A percentile compares a stretch with the other conserved stretches of the same genome.
phyloP scores from a whole-genome alignment of 2,797 vertebrate genomes.

The Synaphobranchus kaupii region DNA sequence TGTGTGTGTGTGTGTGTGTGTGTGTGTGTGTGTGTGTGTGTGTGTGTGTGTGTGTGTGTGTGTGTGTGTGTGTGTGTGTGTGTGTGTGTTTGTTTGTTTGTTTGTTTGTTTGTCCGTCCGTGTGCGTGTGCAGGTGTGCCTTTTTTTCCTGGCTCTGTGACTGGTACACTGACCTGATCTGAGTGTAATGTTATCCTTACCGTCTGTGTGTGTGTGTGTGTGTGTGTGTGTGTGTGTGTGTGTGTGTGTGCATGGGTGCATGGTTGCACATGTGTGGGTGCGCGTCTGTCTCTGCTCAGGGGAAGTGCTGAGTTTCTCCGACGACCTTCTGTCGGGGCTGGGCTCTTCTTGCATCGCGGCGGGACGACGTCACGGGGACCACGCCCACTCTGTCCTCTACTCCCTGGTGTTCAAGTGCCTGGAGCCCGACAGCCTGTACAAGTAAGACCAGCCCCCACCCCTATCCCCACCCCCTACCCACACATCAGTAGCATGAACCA shows the following conservation, averaged over 20 bases:
- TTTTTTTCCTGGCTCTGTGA: background rate
- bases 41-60: background rate
- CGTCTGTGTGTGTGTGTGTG: background rate
- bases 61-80: background rate
- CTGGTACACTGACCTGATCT: background rate
- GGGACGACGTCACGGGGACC: conserved; percentile 74
- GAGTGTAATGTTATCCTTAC: too few relatives aligned
- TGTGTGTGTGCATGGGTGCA: background rate
- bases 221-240: background rate
- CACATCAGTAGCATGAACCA: background rate
- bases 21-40: background rate
- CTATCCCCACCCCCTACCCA: background rate
- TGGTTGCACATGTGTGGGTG: background rate
- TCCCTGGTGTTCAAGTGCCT: conserved; percentile 84
- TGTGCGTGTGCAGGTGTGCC: background rate
- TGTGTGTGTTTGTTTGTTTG: too few relatives aligned
- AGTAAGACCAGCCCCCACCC: conserved; percentile 67
- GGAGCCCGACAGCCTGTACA: conserved; percentile 83
- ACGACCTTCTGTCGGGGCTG: conserved; percentile 80
- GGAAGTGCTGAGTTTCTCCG: conserved; percentile 81
- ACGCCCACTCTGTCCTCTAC: conserved; percentile 73
- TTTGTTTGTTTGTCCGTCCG: background rate
- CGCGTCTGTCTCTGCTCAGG: conserved; percentile 33
- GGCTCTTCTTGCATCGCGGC: conserved; percentile 79
- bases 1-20: background rate